These are phyloP conservation scores for Phorcus lineatus DNA, from an alignment of 2,888 invertebrate species.

Conservation along the genomic window DNA sequence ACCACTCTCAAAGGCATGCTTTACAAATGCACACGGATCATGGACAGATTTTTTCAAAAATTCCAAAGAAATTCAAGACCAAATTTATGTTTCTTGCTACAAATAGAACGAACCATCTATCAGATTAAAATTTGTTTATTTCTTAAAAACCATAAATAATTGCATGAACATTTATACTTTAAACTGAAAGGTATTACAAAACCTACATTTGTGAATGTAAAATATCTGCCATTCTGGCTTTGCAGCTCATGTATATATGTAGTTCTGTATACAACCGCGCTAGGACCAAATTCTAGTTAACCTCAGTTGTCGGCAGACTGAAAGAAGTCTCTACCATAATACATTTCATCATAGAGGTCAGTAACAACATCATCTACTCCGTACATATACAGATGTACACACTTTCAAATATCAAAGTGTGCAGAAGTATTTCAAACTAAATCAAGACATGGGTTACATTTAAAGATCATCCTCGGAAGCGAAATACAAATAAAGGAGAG, in stretches of 20 bases:
- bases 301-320: too few species aligned
- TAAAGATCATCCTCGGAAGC: not conserved
- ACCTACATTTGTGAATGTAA: conserved; percentile 1
- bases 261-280: too few species aligned
- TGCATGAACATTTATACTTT: conserved; percentile 34
- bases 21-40: not conserved
- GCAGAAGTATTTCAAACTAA: not conserved
- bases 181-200: conserved; percentile 24
- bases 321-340: too few species aligned
- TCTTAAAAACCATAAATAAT: conserved; percentile 45
- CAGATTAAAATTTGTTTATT: conserved; percentile 40
- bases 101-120: conserved; percentile 4
- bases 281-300: too few species aligned
- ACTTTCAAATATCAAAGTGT: not conserved
- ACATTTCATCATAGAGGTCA: not conserved
- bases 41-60: not conserved
- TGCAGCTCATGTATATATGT: too few species aligned
- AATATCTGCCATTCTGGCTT: too few species aligned
- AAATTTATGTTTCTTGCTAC: not conserved
- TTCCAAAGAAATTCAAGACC: not conserved
- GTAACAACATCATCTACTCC: not conserved
- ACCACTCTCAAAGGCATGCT: not conserved
- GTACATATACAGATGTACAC: not conserved
- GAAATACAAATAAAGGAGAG: not conserved
- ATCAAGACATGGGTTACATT: not conserved